Percentiles rank a stretch among this genome's conserved stretches.
phyloP scores from a whole-genome alignment of 2,888 invertebrate species.

The Pyrocoelia pectoralis region DNA sequence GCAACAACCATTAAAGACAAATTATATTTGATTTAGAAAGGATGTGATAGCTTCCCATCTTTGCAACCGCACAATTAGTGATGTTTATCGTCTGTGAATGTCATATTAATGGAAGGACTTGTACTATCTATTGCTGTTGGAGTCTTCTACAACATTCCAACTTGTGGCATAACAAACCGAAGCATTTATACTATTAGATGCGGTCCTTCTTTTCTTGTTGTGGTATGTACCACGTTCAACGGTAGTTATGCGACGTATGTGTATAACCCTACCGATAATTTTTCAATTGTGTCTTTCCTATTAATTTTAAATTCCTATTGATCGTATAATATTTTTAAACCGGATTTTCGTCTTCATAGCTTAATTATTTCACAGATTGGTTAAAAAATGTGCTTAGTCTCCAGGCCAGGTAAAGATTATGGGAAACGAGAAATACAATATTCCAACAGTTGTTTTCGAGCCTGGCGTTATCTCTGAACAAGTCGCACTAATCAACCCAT shows the following conservation, averaged over 20 bases:
- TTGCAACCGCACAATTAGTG: constrained; percentile 31
- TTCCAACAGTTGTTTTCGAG: constrained; percentile 34
- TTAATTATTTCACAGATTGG: no score
- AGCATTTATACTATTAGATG: constrained; percentile 26
- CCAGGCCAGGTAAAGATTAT: constrained; percentile 12
- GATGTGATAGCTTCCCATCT: constrained; percentile 23
- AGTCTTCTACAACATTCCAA: constrained; percentile 25
- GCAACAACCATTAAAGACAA: constrained; percentile 11
- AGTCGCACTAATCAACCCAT: constrained; percentile 43
- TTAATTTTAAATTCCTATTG: constrained; percentile 8
- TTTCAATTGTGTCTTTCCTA: constrained; percentile 17
- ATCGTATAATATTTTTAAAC: background rate
- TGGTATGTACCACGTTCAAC: constrained; percentile 9
- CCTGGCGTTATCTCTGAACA: constrained; percentile 39
- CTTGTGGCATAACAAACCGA: constrained; percentile 25
- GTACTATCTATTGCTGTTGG: constrained; percentile 17
- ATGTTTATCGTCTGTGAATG: constrained; percentile 34
- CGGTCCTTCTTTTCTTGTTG: constrained; percentile 18
- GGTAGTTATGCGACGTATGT: constrained; percentile 18
- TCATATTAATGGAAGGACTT: constrained; percentile 33
- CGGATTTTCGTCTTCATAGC: constrained; percentile 4
- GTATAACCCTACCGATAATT: constrained; percentile 7
- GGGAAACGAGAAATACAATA: constrained; percentile 22
- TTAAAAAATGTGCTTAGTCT: no score
- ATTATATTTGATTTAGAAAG: constrained; percentile 21